phyloP scores from a whole-genome alignment of 2,113 vertebrate genomes.

The Ciconia boyciana region DNA sequence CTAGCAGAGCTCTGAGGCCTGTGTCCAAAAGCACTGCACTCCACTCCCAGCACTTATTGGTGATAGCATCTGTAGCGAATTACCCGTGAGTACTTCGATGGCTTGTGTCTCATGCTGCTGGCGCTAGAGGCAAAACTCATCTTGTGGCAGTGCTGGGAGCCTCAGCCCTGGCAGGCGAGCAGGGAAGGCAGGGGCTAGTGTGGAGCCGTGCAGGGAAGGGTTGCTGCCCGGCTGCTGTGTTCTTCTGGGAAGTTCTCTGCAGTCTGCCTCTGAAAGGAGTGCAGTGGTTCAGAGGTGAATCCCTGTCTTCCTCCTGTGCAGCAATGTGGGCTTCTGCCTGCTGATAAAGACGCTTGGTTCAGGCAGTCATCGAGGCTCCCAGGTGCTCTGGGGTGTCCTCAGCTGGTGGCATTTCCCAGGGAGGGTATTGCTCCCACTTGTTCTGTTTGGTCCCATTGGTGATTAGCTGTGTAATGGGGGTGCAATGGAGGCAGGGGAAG shows the following conservation, averaged over 20 bases:
- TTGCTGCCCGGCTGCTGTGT: neutral
- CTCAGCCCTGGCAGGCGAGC: neutral
- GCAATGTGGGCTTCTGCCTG: neutral
- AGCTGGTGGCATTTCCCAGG: neutral
- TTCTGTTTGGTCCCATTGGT: neutral
- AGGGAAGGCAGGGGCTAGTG: neutral
- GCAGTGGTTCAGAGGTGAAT: neutral
- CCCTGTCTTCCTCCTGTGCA: neutral
- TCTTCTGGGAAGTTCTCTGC: neutral
- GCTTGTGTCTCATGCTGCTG: neutral
- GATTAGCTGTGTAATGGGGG: neutral
- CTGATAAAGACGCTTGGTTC: neutral
- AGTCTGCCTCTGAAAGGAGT: neutral
- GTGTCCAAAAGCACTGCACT: neutral
- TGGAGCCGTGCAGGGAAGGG: accelerated
- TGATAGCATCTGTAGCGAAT: neutral
- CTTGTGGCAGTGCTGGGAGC: neutral
- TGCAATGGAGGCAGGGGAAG: neutral
- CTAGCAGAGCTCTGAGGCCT: neutral
- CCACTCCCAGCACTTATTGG: neutral
- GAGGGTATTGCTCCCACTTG: neutral
- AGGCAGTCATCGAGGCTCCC: neutral
- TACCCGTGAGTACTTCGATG: neutral
- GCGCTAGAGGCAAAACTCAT: neutral
- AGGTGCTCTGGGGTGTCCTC: neutral